Evolutionary conservation across 2,113 vertebrate genomes (phyloP).

Genomic region (Sander vitreus): DNA sequence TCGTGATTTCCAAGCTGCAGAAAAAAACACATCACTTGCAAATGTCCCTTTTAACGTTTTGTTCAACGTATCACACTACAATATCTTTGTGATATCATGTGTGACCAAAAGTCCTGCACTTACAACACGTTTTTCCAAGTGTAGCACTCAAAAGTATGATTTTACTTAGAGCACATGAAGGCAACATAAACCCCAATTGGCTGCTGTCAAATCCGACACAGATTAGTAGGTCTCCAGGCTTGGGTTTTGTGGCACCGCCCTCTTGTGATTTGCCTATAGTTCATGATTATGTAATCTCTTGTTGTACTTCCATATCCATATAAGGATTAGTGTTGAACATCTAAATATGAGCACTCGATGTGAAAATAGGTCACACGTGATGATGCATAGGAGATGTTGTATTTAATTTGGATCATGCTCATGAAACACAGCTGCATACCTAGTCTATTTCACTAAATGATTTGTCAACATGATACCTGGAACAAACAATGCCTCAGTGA

Average conservation of each 20-base stretch:
- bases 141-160: neutral
- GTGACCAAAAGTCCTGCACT: neutral
- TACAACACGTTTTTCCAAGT: neutral
- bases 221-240: constrained; percentile 55
- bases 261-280: constrained; percentile 34
- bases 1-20: neutral
- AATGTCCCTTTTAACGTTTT: neutral
- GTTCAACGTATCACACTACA: too few species aligned
- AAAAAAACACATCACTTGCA: neutral
- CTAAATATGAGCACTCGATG: neutral
- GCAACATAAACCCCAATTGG: constrained; percentile 61
- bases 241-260: constrained; percentile 37
- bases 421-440: constrained; percentile 40
- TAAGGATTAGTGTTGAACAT: constrained; percentile 33
- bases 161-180: constrained; percentile 43
- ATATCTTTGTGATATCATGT: neutral
- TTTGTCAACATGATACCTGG: neutral
- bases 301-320: constrained; percentile 30
- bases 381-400: constrained; percentile 27
- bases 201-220: constrained; percentile 64
- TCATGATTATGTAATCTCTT: constrained; percentile 42
- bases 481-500: neutral
- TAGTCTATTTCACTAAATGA: neutral
- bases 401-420: constrained; percentile 16
- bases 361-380: constrained; percentile 60